phyloP scores from a whole-genome alignment of 2,888 invertebrate genomes.

The Caenorhabditis uteleia region DNA sequence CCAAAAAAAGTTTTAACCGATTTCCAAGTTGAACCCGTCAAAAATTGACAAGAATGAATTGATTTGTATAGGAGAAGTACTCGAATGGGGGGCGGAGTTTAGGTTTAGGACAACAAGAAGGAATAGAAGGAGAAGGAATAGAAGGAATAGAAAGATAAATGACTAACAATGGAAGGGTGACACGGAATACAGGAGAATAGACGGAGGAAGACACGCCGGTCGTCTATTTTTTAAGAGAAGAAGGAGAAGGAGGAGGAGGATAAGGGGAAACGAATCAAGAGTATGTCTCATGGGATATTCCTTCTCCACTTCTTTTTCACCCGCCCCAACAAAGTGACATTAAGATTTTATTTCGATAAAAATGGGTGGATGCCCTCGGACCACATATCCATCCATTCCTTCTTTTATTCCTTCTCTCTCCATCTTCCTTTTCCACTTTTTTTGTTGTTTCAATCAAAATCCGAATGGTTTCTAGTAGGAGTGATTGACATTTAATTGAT shows the following conservation, averaged over 20 bases:
- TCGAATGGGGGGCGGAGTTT: too few species aligned
- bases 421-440: not conserved
- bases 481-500: too few species aligned
- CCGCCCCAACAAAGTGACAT: constrained; percentile 19
- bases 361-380: constrained; percentile 19
- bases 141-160: too few species aligned
- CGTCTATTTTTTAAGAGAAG: too few species aligned
- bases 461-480: too few species aligned
- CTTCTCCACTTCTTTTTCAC: not conserved
- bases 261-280: not conserved
- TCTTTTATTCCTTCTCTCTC: constrained; percentile 6
- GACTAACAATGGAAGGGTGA: too few species aligned
- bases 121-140: too few species aligned
- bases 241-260: not conserved
- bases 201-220: too few species aligned
- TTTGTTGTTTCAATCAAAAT: not conserved
- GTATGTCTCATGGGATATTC: not conserved
- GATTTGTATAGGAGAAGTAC: too few species aligned
- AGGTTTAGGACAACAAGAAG: too few species aligned
- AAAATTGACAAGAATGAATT: too few species aligned
- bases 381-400: constrained; percentile 15
- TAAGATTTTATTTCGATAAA: constrained; percentile 46
- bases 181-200: too few species aligned
- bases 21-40: not conserved
- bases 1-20: not conserved